Conservation (phyloP, 2,797 vertebrate genomes). For the Hippocampus kuda region DNA sequence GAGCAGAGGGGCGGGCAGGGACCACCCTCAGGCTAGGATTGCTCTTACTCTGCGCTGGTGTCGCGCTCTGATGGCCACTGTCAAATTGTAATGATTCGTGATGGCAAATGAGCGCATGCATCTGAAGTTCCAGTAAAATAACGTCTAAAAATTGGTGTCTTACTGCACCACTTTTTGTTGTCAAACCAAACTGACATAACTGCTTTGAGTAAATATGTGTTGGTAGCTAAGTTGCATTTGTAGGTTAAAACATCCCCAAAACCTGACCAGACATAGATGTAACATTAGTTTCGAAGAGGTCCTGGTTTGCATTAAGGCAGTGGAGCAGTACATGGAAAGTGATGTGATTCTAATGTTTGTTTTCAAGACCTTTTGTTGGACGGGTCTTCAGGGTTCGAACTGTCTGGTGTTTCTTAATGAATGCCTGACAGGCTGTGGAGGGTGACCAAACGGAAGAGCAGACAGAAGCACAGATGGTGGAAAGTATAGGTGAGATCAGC, state of each 20-base stretch:
- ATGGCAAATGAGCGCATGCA: slow-evolving; percentile 9
- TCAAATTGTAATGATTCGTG: slow-evolving; percentile 16
- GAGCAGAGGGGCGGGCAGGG: slow-evolving; percentile 28
- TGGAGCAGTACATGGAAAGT: not conserved
- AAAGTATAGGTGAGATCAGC: slow-evolving; percentile 25
- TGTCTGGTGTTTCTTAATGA: slow-evolving; percentile 27
- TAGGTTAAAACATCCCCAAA: not conserved
- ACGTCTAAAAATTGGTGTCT: not conserved
- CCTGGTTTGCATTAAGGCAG: not conserved
- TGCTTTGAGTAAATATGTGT: not conserved
- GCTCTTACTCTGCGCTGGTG: slow-evolving; percentile 23
- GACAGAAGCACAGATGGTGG: slow-evolving; percentile 36
- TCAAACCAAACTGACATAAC: not conserved
- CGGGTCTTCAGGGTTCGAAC: slow-evolving; percentile 7
- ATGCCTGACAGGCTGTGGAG: slow-evolving; percentile 38
- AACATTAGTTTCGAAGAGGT: not conserved
- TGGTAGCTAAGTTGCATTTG: not conserved
- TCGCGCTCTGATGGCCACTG: slow-evolving; percentile 8
- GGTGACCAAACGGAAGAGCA: slow-evolving; percentile 27
- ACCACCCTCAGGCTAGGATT: slow-evolving; percentile 39
- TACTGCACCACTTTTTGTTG: not conserved
- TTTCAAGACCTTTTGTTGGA: not conserved
- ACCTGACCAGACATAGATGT: not conserved
- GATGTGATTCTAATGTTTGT: not conserved
- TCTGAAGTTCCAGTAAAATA: not conserved